phyloP scores from a whole-genome alignment of 2,888 invertebrate species.

The Microctonus hyperodae region DNA sequence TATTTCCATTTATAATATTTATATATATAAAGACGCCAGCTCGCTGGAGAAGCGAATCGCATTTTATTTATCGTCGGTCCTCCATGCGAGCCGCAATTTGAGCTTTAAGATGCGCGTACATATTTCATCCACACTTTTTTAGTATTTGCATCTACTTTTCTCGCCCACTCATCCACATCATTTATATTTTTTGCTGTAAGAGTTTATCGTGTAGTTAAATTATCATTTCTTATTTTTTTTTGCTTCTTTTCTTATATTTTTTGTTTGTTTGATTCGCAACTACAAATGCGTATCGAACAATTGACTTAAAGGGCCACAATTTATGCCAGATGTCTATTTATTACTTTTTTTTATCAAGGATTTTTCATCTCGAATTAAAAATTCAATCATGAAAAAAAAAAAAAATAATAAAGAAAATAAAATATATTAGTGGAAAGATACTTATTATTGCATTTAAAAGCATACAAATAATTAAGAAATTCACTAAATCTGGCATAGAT shows the following conservation, averaged over 20 bases:
- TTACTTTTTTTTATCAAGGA: slow-evolving; percentile 14
- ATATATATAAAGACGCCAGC: slow-evolving; percentile 59
- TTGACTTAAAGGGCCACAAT: slow-evolving; percentile 34
- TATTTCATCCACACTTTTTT: slow-evolving; percentile 19
- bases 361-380: slow-evolving; percentile 11
- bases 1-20: slow-evolving; percentile 38
- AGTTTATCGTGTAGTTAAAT: background rate
- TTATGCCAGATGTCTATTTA: slow-evolving; percentile 34
- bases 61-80: slow-evolving; percentile 53
- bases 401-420: slow-evolving; percentile 21
- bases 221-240: slow-evolving; percentile 16
- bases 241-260: background rate
- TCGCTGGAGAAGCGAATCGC: slow-evolving; percentile 62
- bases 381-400: slow-evolving; percentile 8
- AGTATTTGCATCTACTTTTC: background rate
- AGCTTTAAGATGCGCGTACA: slow-evolving; percentile 61
- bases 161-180: background rate
- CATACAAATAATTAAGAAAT: slow-evolving; percentile 1
- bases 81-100: slow-evolving; percentile 63
- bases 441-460: slow-evolving; percentile 23
- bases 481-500: slow-evolving; percentile 33
- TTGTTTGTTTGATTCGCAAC: slow-evolving; percentile 15
- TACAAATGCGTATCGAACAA: slow-evolving; percentile 6
- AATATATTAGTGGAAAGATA: slow-evolving; percentile 17
- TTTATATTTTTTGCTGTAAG: slow-evolving; percentile 7